Base-by-base conservation (phyloP, 2,888 invertebrate genomes). In the Odontocolon sp. region DNA sequence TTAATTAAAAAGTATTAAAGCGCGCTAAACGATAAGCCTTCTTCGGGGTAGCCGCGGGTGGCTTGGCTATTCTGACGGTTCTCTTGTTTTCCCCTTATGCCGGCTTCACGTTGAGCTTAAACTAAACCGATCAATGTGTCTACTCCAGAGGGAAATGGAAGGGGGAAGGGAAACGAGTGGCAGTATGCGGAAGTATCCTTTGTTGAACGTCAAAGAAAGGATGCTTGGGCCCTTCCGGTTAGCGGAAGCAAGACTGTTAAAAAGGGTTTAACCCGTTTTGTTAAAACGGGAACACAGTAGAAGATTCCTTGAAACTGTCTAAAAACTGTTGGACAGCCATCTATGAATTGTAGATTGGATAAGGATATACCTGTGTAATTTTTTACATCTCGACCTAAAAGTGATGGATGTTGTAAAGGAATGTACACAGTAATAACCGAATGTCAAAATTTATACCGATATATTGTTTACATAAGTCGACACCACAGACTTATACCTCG, bases 1-100 rank as follows among this genome's bases (percentile, higher is more conserved):
- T 89, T 88, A 88, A 88, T 89, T 88, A 87, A 84, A 85, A 84
- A 84, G 86, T 86, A 88, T 88, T 87, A 88, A 87, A 82, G 81
- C 79, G 82, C 80, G 81, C 81, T 85, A 83, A 83, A 81, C 75
- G 82, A 76, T 82, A 83, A 85, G 83, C 80, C 81, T 71, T 54
- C 11, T 26, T 56, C 45, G 28, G 74, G 54, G 76, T 81, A 81
- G 83, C 82, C 80, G 77, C 71, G 74, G 73, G 74, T 78, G 56
- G 77, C 66, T 74, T 66, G 31, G 33, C 9, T 57, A 50, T 54
- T 31, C 14, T n/a, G 9, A 11, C 47, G 11, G 45, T 11, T 57
- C 16, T 71, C 61, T 59, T 69, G 54, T 79, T 45, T 50, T 59
- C 66, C 76, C 73, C 72, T 82, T 79, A 80, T 74, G 79, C 64